Conservation (phyloP, 2,113 vertebrate genomes). For the Serinus canaria region DNA sequence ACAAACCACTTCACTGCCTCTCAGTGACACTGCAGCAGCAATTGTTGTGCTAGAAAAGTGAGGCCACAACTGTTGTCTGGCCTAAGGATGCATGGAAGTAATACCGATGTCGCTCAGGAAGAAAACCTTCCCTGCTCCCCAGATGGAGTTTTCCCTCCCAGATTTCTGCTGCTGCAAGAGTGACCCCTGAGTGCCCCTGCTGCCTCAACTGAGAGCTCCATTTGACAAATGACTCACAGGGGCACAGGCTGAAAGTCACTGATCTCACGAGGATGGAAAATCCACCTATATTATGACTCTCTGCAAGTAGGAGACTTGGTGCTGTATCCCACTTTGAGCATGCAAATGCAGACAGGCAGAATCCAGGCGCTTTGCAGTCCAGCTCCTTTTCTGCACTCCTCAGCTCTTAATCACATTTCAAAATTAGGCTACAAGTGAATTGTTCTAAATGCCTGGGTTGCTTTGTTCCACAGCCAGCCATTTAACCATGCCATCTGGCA, state of each 20-base stretch:
- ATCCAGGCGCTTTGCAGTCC: neutral
- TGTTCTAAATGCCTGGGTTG: neutral
- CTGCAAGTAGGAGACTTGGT: neutral
- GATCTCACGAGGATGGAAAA: neutral
- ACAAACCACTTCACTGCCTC: neutral
- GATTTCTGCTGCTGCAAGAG: neutral
- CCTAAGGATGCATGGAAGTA: neutral
- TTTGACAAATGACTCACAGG: neutral
- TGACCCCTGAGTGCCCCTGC: neutral
- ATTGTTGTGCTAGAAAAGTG: fast-evolving
- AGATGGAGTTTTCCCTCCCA: no score
- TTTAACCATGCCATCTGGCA: neutral
- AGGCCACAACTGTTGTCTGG: neutral
- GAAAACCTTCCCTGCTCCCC: neutral
- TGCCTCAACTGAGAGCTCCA: neutral
- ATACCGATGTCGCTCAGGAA: neutral
- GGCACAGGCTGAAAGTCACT: neutral
- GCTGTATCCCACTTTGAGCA: neutral
- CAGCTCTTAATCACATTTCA: neutral
- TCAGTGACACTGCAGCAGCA: neutral
- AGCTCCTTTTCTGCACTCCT: neutral
- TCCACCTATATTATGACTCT: neutral
- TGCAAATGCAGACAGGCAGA: neutral
- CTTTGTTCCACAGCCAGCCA: neutral
- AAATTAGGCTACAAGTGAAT: neutral